A percentile compares a stretch with the other conserved stretches of the same genome.
phyloP scores from a whole-genome alignment of 35 echinoderm and acorn worm species.

The Stichopus chloronotus region DNA sequence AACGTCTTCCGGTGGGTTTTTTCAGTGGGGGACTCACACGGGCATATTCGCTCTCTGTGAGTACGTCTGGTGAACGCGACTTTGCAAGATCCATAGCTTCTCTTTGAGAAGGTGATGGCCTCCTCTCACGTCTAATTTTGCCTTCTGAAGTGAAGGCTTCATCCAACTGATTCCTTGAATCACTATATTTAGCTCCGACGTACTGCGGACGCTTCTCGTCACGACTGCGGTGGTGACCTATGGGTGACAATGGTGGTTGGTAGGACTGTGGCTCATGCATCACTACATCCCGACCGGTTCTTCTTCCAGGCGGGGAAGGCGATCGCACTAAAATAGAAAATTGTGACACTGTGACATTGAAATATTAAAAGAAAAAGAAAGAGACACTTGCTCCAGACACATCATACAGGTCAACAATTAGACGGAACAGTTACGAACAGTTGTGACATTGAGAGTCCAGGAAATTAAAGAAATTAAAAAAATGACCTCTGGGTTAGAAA shows the following conservation, averaged over 20 bases:
- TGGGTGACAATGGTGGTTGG: constrained; percentile 65
- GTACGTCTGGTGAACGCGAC: constrained; percentile 54
- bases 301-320: constrained; percentile 82
- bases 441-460: no score
- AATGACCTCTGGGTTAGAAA: no score
- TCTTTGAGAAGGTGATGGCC: constrained; percentile 67
- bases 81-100: constrained; percentile 67
- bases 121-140: constrained; percentile 53
- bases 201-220: constrained; percentile 62
- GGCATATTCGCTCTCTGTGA: constrained; percentile 68
- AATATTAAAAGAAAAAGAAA: neutral
- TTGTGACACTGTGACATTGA: neutral
- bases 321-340: constrained; percentile 71
- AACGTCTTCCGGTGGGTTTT: constrained; percentile 76
- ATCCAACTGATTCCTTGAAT: constrained; percentile 42
- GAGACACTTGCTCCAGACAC: no score
- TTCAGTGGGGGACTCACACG: constrained; percentile 70
- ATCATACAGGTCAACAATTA: no score
- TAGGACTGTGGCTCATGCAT: constrained; percentile 67
- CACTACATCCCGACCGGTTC: constrained; percentile 74
- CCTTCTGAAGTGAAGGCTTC: constrained; percentile 65
- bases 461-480: no score
- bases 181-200: constrained; percentile 48
- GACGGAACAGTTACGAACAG: no score
- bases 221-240: constrained; percentile 46